Evolutionary conservation across 2,113 vertebrate genomes (phyloP).

Genomic region (Euleptes europaea): DNA sequence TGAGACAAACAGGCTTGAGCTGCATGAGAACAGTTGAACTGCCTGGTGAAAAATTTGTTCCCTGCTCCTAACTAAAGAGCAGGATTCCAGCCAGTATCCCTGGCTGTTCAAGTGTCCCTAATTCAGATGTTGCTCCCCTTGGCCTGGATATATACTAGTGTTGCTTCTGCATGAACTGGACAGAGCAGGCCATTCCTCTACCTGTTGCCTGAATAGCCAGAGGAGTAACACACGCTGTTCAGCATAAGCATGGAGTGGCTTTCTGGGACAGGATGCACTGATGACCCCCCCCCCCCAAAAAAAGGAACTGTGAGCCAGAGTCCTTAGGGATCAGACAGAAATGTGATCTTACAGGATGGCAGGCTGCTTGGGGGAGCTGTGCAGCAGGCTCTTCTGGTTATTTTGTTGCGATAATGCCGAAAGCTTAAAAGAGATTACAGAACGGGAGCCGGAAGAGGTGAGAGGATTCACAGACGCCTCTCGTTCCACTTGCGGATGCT

Average conservation of each 20-base stretch:
- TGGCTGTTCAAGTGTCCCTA: too few relatives aligned
- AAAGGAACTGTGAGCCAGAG: not conserved
- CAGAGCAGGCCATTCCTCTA: too few relatives aligned
- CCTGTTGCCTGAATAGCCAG: too few relatives aligned
- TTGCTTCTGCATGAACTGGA: too few relatives aligned
- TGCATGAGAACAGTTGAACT: too few relatives aligned
- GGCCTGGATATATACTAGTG: too few relatives aligned
- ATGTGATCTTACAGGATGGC: not conserved
- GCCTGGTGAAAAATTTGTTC: too few relatives aligned
- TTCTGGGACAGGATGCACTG: not conserved
- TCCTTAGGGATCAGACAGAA: not conserved
- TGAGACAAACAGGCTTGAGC: too few relatives aligned
- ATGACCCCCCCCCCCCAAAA: not conserved
- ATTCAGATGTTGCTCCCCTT: too few relatives aligned
- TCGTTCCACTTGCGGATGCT: constrained; percentile 4
- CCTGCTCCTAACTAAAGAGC: too few relatives aligned
- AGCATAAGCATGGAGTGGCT: not conserved
- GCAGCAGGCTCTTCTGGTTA: not conserved
- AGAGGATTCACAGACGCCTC: constrained; percentile 17
- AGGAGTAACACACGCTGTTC: too few relatives aligned
- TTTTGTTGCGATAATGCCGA: not conserved
- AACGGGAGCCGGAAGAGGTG: not conserved
- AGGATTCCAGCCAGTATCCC: too few relatives aligned
- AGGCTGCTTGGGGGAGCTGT: not conserved
- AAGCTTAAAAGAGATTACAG: fast-evolving